Evolutionary conservation across 2,888 invertebrate species (phyloP), one percentile per base, ranked within the genome.

Genomic region (Acanthosepion esculentum): DNA sequence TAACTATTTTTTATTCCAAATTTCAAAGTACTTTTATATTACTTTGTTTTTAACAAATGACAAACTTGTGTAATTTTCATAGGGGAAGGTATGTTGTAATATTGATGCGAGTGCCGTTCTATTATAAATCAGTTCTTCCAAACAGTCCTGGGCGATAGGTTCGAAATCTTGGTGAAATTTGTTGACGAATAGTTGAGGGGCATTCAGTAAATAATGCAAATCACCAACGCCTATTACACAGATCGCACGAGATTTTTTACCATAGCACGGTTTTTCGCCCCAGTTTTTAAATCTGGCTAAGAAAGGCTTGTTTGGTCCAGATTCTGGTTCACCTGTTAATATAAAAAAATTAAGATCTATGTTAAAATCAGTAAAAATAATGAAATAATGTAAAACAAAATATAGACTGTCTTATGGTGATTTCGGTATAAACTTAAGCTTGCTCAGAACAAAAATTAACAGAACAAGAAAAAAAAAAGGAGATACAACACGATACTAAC

Each of bases 271-370:
- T 94, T 96, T 96, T 23, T 91, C 93, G 6, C 96, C 96, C 97
- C 97, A 97, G 95, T 96, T 96, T 94, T 96, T 96, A 95, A 96
- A 97, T 18, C 97, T 96, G 23, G 96, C 95, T 20, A 97, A 95
- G 95, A 96, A 97, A 1, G 96, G 96, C 33, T 96, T 94, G 8
- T 64, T 64, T 7, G 92, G 92, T 23, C 48, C 48, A 26, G 92
- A 33, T 48, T 92, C 92, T 92, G 92, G 92, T 23, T 10, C 92
- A n/a, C 92, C 92, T 92, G 48, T 2, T 20, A 33, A 48, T 7
- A 33, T 26, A 64, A 64, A 64, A 59, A 59, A 6, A 26, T 6
- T 8, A 50, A 50, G 15, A 50, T 50, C 4, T 15, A 50, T 50
- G 50, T 50, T 50, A 50, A 15, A 50, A 50, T 50, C 8, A 0